Evolutionary conservation across 1,140 invertebrate species (phyloP), one percentile per base, ranked within the genome.

Genomic region (Nasonia longicornis): DNA sequence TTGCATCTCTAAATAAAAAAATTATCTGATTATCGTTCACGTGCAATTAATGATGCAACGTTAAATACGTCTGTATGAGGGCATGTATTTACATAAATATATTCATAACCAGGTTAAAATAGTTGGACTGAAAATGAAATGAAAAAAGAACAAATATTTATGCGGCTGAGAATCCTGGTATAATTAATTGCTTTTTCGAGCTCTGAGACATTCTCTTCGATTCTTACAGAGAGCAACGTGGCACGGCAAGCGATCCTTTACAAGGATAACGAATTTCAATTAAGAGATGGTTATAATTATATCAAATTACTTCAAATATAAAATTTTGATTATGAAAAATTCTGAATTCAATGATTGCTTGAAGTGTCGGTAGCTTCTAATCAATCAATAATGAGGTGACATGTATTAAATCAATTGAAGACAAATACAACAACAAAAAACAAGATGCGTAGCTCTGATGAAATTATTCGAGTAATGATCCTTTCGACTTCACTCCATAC

Each of bases 41-140:
- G 79, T 84, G 82, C 73, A 82, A 82, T 83, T 82, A 78, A 82
- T 83, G 2, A 80, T 81, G 81, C 77, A 85, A 83, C 83, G 75
- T 83, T 73, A 29, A 58, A 79, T 31, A 73, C 35, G 6, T 42
- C 26, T n/a, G 52, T 66, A 72, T 64, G 52, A 22, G 58, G n/a
- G 70, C 35, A 79, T 66, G 22, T 35, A 73, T 29, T 6, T 14
- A 71, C 38, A 38, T 69, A 69, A 69, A 69, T 14, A 69, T 69
- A 69, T 31, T 69, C 11, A 69, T 69, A 31, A 79, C 42, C 66
- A 16, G 67, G 20, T 48, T 29, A 77, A 2, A 48, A 14, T 31
- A 67, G 3, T 29, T 16, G 52, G 16, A 58, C 20, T 29, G 16
- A 11, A 58, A 20, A 29, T 14, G 74, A 66, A 38, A 10, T 3